phyloP scores from a whole-genome alignment of 2,888 invertebrate species.

The Protodeltote pygarga region DNA sequence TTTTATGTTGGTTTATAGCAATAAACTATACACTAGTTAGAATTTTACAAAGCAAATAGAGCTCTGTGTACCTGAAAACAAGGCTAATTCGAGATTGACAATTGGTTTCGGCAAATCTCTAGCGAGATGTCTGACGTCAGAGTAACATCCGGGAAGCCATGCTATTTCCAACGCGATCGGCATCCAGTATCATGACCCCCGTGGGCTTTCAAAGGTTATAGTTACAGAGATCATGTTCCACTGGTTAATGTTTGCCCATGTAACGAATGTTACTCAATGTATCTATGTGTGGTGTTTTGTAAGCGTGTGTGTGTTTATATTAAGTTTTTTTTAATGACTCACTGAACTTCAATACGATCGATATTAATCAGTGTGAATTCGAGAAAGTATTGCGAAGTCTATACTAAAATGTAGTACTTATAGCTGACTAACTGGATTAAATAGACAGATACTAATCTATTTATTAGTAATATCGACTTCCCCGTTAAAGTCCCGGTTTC shows the following conservation, averaged over 20 bases:
- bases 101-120: slow-evolving; percentile 66
- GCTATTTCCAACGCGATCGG: slow-evolving; percentile 70
- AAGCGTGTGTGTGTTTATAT: slow-evolving; percentile 28
- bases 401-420: slow-evolving; percentile 1
- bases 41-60: slow-evolving; percentile 44
- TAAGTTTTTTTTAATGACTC: slow-evolving; percentile 39
- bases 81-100: slow-evolving; percentile 62
- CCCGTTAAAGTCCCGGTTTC: too few relatives aligned
- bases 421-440: too few relatives aligned
- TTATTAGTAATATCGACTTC: too few relatives aligned
- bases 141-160: slow-evolving; percentile 81
- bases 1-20: slow-evolving; percentile 16
- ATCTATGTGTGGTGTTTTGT: slow-evolving; percentile 8
- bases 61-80: slow-evolving; percentile 55
- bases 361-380: slow-evolving; percentile 25
- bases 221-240: slow-evolving; percentile 31
- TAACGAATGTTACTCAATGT: slow-evolving; percentile 33
- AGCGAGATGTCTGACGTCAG: slow-evolving; percentile 79
- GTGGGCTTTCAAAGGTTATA: slow-evolving; percentile 6
- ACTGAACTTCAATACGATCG: slow-evolving; percentile 17
- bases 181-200: slow-evolving; percentile 48
- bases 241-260: slow-evolving; percentile 35
- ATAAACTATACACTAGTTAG: slow-evolving; percentile 8
- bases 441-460: too few relatives aligned
- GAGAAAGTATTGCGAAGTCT: slow-evolving; percentile 10